Evolutionary conservation across 2,888 invertebrate genomes (phyloP).

Genomic region (Drosophila phalerata): DNA sequence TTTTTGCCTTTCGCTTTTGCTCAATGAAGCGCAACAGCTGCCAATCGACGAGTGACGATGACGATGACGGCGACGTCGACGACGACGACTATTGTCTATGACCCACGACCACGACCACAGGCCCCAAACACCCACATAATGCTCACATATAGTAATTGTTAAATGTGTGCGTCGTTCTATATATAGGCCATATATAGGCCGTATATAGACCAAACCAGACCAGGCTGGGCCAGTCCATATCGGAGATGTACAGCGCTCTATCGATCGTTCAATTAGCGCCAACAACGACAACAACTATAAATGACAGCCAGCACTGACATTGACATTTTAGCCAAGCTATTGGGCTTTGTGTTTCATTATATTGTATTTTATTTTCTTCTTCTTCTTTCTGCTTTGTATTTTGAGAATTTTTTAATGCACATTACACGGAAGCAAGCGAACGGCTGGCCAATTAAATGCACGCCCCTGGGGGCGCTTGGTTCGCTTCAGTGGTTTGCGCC

Average conservation of each 20-base stretch:
- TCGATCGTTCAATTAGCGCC: constrained; percentile 77
- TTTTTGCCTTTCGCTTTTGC: constrained; percentile 71
- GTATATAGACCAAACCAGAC: constrained; percentile 18
- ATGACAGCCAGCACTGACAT: constrained; percentile 60
- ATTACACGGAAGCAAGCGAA: constrained; percentile 59
- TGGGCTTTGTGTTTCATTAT: constrained; percentile 38
- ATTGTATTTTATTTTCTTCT: constrained; percentile 1
- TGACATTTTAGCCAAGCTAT: constrained; percentile 73
- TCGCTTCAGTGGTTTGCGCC: constrained; percentile 43
- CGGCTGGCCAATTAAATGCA: constrained; percentile 58
- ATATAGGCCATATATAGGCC: constrained; percentile 51
- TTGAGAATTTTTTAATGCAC: constrained; percentile 52
- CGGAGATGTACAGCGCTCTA: constrained; percentile 56
- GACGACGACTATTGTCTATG: constrained; percentile 22
- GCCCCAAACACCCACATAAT: constrained; percentile 40
- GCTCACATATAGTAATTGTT: constrained; percentile 40
- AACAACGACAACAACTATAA: constrained; percentile 44
- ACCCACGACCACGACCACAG: constrained; percentile 51
- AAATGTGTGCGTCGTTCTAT: constrained; percentile 34
- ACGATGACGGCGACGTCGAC: constrained; percentile 7
- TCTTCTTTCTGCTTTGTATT: constrained; percentile 23
- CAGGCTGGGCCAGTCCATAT: constrained; percentile 21
- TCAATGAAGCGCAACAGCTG: constrained; percentile 77
- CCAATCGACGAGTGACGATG: constrained; percentile 38
- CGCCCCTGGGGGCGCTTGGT: constrained; percentile 44